Percentiles rank a stretch among this genome's conserved stretches.
These are phyloP conservation scores for Silurus glanis DNA, from an alignment of 2,113 vertebrate genomes.

Conservation along the genomic window DNA sequence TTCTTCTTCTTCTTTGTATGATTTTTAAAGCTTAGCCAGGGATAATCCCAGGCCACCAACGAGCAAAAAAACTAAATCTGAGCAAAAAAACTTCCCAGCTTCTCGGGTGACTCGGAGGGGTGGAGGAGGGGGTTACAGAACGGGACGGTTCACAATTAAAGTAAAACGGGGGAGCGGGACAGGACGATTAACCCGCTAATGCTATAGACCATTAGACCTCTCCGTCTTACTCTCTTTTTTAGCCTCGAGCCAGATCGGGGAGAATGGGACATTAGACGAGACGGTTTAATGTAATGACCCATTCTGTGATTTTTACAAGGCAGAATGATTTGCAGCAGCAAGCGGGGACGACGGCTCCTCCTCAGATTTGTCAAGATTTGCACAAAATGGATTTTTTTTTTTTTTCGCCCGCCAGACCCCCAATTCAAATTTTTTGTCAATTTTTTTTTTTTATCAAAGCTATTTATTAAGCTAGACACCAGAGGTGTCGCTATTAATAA, in stretches of 20 bases:
- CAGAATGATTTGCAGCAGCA: constrained; percentile 50
- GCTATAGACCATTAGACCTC: constrained; percentile 70
- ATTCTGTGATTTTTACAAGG: constrained; percentile 57
- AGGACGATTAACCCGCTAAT: constrained; percentile 76
- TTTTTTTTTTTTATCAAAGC: not conserved
- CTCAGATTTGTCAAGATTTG: constrained; percentile 37
- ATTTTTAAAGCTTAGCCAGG: constrained; percentile 30
- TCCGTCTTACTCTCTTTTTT: constrained; percentile 52
- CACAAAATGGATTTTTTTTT: constrained; percentile 16
- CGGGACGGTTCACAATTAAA: constrained; percentile 69
- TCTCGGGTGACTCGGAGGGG: constrained; percentile 42
- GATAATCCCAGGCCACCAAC: constrained; percentile 10
- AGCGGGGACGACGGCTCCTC: constrained; percentile 29
- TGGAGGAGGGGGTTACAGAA: constrained; percentile 54
- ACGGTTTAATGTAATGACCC: constrained; percentile 71
- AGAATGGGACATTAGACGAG: constrained; percentile 63
- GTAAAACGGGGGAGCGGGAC: constrained; percentile 65
- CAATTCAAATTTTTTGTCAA: too few relatives aligned
- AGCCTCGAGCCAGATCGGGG: constrained; percentile 57
- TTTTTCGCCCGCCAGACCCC: not conserved
- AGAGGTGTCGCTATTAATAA: constrained; percentile 5
- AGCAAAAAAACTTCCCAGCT: constrained; percentile 47
- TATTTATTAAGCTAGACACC: not conserved
- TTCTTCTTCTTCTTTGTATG: not conserved
- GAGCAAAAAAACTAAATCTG: constrained; percentile 24